A percentile compares a stretch with the other conserved stretches of the same genome.
Evolutionary conservation across 2,888 invertebrate genomes (phyloP).

Genomic region (Pecten maximus): DNA sequence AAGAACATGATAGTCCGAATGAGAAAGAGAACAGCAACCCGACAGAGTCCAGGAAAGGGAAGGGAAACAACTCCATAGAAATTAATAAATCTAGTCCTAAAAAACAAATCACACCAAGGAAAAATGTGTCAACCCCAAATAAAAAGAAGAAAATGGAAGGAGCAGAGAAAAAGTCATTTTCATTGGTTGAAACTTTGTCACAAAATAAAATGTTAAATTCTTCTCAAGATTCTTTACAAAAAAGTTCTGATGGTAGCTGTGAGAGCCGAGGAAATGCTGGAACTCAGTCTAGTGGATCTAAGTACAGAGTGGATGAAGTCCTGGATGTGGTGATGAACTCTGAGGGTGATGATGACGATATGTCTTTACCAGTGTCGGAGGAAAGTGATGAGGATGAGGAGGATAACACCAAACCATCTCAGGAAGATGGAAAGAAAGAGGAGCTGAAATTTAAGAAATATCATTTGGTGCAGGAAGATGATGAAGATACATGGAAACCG

Average conservation of each 20-base stretch:
- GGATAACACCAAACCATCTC: background rate
- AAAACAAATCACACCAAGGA: background rate
- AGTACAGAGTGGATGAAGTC: conserved; percentile 38
- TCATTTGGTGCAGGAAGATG: conserved; percentile 9
- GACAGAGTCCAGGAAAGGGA: background rate
- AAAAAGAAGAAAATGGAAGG: background rate
- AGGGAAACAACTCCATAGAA: background rate
- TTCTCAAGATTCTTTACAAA: background rate
- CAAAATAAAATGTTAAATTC: background rate
- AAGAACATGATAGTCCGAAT: background rate
- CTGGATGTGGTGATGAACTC: conserved; percentile 44
- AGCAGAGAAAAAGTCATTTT: background rate
- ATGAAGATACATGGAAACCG: conserved; percentile 18
- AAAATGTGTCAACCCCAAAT: background rate
- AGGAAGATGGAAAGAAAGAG: background rate
- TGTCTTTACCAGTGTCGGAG: background rate
- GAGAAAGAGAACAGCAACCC: background rate
- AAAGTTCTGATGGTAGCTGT: background rate
- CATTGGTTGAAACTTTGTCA: background rate
- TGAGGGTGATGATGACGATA: background rate
- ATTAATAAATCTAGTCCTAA: background rate
- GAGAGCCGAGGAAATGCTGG: background rate
- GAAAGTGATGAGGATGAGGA: conserved; percentile 41
- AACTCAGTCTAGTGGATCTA: background rate
- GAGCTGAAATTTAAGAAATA: background rate